phyloP scores from a whole-genome alignment of 2,797 vertebrate genomes.

The Gallinago solitaria region DNA sequence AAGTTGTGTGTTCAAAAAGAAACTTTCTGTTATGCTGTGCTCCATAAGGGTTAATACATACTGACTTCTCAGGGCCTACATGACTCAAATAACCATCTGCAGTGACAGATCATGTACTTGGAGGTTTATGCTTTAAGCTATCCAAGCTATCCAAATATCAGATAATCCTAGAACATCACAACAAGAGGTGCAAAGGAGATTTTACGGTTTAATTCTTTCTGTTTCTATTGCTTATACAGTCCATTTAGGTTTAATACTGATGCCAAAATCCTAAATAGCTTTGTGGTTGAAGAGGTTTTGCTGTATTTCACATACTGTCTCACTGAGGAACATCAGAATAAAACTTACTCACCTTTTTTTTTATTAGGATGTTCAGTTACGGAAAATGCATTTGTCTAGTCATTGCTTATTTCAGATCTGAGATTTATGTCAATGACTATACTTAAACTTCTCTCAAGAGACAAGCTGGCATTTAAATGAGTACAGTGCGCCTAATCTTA shows the following conservation, averaged over 20 bases:
- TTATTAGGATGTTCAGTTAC: not conserved
- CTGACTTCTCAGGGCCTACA: not conserved
- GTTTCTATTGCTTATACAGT: not conserved
- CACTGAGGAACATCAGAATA: not conserved
- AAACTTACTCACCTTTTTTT: not conserved
- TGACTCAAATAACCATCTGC: conserved; percentile 10
- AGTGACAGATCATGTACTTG: not conserved
- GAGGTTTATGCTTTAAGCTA: conserved; percentile 31
- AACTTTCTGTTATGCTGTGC: not conserved
- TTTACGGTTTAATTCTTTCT: conserved; percentile 25
- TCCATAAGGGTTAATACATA: not conserved
- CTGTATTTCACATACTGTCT: not conserved
- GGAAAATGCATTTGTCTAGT: not conserved
- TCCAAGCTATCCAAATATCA: conserved; percentile 37
- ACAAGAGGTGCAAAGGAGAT: conserved; percentile 29
- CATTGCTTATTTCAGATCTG: not conserved
- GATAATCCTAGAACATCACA: conserved; percentile 44
- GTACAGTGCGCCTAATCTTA: not conserved
- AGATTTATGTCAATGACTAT: not conserved
- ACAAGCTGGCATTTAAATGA: not conserved
- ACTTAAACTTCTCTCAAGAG: not conserved
- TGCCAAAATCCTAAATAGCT: not conserved
- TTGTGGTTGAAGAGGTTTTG: not conserved
- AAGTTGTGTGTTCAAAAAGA: not conserved
- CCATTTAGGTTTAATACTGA: not conserved